Base-by-base conservation (phyloP, 2,888 invertebrate species). In the Nymphalis urticae region DNA sequence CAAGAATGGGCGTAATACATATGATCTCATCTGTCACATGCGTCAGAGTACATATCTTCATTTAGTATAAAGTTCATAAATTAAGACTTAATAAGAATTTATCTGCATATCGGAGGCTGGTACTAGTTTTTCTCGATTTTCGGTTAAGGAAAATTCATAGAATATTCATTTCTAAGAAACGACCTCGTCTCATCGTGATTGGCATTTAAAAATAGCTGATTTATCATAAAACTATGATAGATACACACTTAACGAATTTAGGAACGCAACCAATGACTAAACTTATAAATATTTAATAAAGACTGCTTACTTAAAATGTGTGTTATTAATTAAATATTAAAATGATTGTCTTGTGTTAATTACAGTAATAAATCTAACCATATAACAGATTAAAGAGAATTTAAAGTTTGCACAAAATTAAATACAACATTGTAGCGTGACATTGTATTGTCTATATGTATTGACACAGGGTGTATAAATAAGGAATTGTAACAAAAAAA, bases 21-120 rank as follows among this genome's bases (percentile, higher is more conserved):
- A 58, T 72, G 72, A 72, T 66, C 53, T 72, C 71, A 72, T 72
- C 66, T 61, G 69, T 66, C 66, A 66, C 58, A 69, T 64, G 69
- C 71, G 69, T 72, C 71, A 71, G 54, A 68, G 62, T 66, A 19
- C 48, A 58, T 36, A 48, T 47, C 32, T 36, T 36, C 16, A 17
- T 50, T 32, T n/a, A 17, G 13, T 32, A 8, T 36, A 53, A 13
- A 36, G 36, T 16, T 51, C 32, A 48, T 47, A 60, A 60, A 60
- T 42, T 60, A 10, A 60, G 24, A 48, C 48, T 61, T 48, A 53
- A 53, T 21, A 5, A 24, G 53, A 53, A n/a, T 32, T 36, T 2
- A n/a, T 36, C 32, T 36, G 32, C 56, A 56, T 36, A 56, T 27
- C 0, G 27, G 27, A 17, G 7, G 8, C 32, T 6, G 17, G 32